Evolutionary conservation across 2,888 invertebrate species (phyloP).

Genomic region (Stenurella melanura): DNA sequence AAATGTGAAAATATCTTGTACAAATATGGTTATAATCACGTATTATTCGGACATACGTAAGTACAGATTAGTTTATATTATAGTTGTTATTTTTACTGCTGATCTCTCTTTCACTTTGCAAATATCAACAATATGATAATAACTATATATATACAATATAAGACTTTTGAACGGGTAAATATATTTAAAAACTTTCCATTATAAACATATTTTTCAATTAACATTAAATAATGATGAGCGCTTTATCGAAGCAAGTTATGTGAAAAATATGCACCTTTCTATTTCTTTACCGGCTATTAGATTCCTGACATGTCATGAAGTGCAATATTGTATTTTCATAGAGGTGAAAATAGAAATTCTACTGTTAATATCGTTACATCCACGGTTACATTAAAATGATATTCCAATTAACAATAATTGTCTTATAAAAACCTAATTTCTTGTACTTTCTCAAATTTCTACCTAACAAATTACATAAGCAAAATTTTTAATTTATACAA

Average conservation of each 20-base stretch:
- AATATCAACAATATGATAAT: background rate
- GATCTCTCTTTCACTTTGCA: background rate
- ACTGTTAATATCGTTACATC: background rate
- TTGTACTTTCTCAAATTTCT: constrained; percentile 1
- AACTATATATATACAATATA: background rate
- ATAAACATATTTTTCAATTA: background rate
- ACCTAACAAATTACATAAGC: background rate
- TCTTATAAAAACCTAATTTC: background rate
- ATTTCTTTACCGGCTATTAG: background rate
- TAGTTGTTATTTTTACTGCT: background rate
- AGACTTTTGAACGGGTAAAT: background rate
- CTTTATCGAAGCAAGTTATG: background rate
- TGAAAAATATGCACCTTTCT: background rate
- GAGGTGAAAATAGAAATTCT: background rate
- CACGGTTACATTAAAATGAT: background rate
- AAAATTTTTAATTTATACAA: background rate
- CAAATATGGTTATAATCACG: background rate
- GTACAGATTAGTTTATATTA: background rate
- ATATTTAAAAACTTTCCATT: background rate
- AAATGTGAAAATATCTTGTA: background rate
- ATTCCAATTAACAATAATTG: constrained; percentile 7
- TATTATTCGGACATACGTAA: background rate
- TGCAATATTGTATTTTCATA: background rate
- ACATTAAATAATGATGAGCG: background rate
- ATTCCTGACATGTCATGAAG: background rate